These are phyloP conservation scores for Nothobranchius furzeri DNA, from an alignment of 2,113 vertebrate genomes.

Conservation along the genomic window DNA sequence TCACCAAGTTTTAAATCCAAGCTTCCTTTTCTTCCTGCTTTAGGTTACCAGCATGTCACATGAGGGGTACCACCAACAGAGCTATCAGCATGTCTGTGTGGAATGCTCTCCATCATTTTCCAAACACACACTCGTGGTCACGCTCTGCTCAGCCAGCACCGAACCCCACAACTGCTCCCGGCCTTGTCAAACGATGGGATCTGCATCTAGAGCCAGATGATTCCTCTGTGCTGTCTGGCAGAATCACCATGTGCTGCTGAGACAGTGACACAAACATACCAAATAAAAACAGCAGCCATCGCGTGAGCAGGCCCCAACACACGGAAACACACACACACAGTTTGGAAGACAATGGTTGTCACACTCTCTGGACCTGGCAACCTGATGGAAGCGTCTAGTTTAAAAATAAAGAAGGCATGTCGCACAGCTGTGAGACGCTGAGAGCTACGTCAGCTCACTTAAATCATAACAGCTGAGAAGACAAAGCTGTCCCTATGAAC, in stretches of 20 bases:
- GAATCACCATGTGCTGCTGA: conserved; percentile 13
- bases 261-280: no score
- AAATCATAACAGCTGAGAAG: conserved; percentile 89
- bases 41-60: conserved; percentile 58
- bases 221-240: background rate
- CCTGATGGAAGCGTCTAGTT: conserved; percentile 69
- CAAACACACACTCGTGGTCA: conserved; percentile 54
- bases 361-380: conserved; percentile 23
- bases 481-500: conserved; percentile 57
- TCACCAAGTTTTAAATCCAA: conserved; percentile 38
- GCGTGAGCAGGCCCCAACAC: conserved; percentile 33
- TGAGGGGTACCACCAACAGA: conserved; percentile 62
- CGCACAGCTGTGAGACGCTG: conserved; percentile 83
- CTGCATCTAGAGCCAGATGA: conserved; percentile 20
- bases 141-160: conserved; percentile 44
- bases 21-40: conserved; percentile 1
- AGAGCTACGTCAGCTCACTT: conserved; percentile 78
- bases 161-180: conserved; percentile 43
- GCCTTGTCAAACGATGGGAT: conserved; percentile 52
- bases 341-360: conserved; percentile 58
- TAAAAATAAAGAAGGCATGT: conserved; percentile 84
- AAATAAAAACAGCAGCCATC: background rate
- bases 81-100: conserved; percentile 63
- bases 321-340: conserved; percentile 9
- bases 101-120: conserved; percentile 72